Conservation (phyloP, 2,888 invertebrate genomes). For the Chamaedrilus cognettii region DNA sequence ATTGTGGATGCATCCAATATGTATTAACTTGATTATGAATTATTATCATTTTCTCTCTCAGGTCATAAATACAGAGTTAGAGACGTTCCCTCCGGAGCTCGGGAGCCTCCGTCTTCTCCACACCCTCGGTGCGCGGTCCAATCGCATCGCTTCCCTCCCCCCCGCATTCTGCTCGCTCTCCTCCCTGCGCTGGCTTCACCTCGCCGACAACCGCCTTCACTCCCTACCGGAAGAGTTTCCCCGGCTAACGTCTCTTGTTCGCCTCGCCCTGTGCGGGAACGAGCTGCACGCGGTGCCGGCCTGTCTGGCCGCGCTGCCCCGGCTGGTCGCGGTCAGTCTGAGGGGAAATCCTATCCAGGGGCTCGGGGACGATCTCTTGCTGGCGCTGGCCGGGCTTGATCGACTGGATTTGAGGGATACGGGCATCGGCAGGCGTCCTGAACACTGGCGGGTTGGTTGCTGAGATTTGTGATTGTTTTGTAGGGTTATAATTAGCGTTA, state of each 20-base stretch:
- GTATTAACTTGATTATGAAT: no score
- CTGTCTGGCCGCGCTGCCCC: conserved; percentile 42
- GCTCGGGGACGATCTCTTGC: conserved; percentile 49
- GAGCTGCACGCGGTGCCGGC: conserved; percentile 44
- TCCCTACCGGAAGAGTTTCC: conserved; percentile 38
- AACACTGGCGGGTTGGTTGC: no score
- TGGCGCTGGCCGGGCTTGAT: conserved; percentile 47
- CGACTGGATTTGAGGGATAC: conserved; percentile 55
- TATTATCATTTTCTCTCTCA: no score
- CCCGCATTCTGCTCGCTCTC: conserved; percentile 41
- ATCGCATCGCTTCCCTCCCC: conserved; percentile 46
- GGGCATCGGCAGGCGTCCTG: conserved; percentile 44
- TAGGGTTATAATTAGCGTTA: no score
- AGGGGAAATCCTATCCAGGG: conserved; percentile 42
- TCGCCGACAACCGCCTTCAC: conserved; percentile 49
- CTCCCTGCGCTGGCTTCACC: conserved; percentile 50
- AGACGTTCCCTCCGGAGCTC: conserved; percentile 45
- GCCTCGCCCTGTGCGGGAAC: conserved; percentile 51
- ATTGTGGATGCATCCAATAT: no score
- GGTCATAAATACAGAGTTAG: no score
- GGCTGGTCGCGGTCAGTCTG: conserved; percentile 44
- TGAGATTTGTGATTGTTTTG: no score
- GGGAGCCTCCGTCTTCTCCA: conserved; percentile 43
- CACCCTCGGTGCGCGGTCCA: conserved; percentile 47
- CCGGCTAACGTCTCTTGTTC: conserved; percentile 42